Conservation (phyloP, 2,888 invertebrate species). For the Oxyteleia sp. region DNA sequence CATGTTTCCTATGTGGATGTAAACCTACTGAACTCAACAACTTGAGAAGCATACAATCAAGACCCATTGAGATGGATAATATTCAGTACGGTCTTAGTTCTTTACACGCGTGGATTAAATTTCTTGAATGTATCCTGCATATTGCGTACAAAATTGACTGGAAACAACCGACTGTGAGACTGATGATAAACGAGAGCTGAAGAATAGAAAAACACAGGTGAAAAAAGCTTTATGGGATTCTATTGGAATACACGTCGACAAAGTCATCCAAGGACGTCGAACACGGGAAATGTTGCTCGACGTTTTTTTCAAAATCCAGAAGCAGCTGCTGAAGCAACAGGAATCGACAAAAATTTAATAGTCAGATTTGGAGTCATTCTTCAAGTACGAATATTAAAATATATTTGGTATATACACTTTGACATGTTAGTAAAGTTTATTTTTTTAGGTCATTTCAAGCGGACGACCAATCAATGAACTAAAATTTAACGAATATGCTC, state of each 20-base stretch:
- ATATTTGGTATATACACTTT: too few relatives aligned
- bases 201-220: neutral
- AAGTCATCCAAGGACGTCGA: slow-evolving; percentile 3
- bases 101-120: too few relatives aligned
- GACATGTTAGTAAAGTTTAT: too few relatives aligned
- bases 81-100: too few relatives aligned
- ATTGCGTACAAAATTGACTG: slow-evolving; percentile 1
- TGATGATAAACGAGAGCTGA: slow-evolving; percentile 1
- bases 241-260: slow-evolving; percentile 6
- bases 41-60: neutral
- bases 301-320: slow-evolving; percentile 1
- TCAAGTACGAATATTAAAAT: neutral
- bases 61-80: too few relatives aligned
- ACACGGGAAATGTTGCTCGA: slow-evolving; percentile 2
- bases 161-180: slow-evolving; percentile 5
- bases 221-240: neutral
- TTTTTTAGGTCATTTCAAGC: too few relatives aligned
- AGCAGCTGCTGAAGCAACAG: slow-evolving; percentile 6
- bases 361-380: slow-evolving; percentile 8
- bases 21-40: slow-evolving; percentile 7
- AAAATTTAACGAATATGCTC: too few relatives aligned
- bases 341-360: slow-evolving; percentile 3
- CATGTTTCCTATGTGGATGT: neutral
- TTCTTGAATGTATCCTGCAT: slow-evolving; percentile 1
- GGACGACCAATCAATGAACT: too few relatives aligned